Conservation (phyloP, 2,797 vertebrate species). For the Enteromius mattozi region DNA sequence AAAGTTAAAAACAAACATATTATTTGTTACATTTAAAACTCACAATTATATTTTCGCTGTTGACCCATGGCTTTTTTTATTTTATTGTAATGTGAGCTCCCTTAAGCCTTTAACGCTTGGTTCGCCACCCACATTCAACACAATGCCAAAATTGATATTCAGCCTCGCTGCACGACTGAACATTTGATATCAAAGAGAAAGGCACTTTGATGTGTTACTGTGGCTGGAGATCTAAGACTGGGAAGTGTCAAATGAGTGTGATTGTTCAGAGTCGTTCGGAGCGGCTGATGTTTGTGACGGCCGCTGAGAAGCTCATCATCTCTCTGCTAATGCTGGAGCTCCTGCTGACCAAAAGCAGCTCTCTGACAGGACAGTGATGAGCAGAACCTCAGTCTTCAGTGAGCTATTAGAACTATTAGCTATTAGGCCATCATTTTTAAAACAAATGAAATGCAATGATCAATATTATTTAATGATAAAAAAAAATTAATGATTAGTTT, state of each 20-base stretch:
- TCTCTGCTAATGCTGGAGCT: not conserved
- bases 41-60: not conserved
- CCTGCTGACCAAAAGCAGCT: not conserved
- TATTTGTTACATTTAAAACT: not conserved
- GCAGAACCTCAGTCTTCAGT: not conserved
- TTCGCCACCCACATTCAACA: slow-evolving; percentile 27
- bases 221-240: slow-evolving; percentile 45
- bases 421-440: too few relatives aligned
- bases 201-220: slow-evolving; percentile 49
- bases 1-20: not conserved
- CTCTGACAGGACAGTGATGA: not conserved
- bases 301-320: not conserved
- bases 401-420: not conserved
- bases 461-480: too few relatives aligned
- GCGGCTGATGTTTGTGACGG: slow-evolving; percentile 5
- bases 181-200: slow-evolving; percentile 54
- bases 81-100: not conserved
- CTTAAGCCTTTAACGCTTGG: slow-evolving; percentile 17
- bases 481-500: too few relatives aligned
- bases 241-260: slow-evolving; percentile 36
- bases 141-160: slow-evolving; percentile 47
- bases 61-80: not conserved
- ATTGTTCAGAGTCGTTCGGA: slow-evolving; percentile 19
- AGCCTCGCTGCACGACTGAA: slow-evolving; percentile 41
- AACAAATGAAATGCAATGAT: too few relatives aligned